Base-by-base conservation (phyloP, 2,797 vertebrate species). In the Brachyalestes nurse region DNA sequence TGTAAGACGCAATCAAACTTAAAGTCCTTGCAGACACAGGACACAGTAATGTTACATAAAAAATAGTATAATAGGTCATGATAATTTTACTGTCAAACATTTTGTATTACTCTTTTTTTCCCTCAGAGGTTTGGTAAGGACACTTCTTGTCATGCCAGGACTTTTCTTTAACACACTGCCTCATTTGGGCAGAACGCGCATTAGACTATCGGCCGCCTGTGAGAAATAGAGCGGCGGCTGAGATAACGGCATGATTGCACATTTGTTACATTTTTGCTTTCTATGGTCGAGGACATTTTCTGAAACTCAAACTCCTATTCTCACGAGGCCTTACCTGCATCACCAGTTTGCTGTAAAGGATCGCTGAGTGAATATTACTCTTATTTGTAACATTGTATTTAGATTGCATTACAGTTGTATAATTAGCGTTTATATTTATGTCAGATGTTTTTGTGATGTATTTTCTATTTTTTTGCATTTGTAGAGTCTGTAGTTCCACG, bases 251-350 rank as follows among this genome's bases (percentile, higher is more conserved):
- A 9, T 38, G 1, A 19, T 42, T 7, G 2, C 0, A 42, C 55
- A 6, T 45, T 58, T 58, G 34, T 70, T 1, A 17, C 12, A 23
- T 55, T 25, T 70, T 49, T 58, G 10, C 55, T 66, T 17, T 16
- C 53, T 28, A 53, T 64, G 57, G 58, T 5, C 14, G 23, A 78
- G 19, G 8, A 21, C 42, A 21, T 10, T 42, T 67, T 45, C 64
- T 19, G 34, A 40, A n/a, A 34, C 53, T 49, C 2, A 57, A 57
- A 19, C 45, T 69, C 13, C 47, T 65, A n/a, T n/a, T 53, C 64
- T 12, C 57, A 75, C 47, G 47, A 61, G 61, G 72, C 61, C 61
- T 49, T 47, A 66, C 23, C 23, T 75, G 28, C 62, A 57, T 28
- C 6, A 53, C 13, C 75, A 28, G 55, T 67, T 62, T 67, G 64